Evolutionary conservation across 2,888 invertebrate genomes (phyloP).

Genomic region (Chaitophorus viminalis): DNA sequence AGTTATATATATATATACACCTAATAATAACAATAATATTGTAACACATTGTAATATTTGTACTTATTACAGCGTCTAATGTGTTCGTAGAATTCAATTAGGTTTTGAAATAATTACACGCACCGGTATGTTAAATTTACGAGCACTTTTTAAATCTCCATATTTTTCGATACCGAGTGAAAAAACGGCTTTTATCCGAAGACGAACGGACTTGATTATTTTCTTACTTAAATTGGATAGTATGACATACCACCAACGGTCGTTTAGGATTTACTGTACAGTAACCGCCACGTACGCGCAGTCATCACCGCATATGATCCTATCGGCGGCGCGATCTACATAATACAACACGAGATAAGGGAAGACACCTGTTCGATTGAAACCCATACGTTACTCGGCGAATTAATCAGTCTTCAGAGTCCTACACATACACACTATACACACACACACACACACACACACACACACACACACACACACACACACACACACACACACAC

Average conservation of each 20-base stretch:
- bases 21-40: background rate
- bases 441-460: background rate
- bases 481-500: background rate
- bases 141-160: no score
- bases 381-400: constrained; percentile 33
- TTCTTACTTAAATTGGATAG: no score
- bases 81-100: background rate
- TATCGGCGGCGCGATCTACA: no score
- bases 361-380: constrained; percentile 32
- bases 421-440: background rate
- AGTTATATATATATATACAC: background rate
- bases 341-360: background rate
- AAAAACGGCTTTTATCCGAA: no score
- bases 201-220: no score
- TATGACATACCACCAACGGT: background rate
- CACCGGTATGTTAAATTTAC: no score
- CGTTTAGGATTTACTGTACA: background rate
- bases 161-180: no score
- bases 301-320: no score
- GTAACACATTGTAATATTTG: background rate
- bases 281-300: background rate
- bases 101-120: background rate
- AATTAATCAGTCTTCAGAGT: constrained; percentile 33
- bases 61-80: background rate
- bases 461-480: background rate